Base-by-base conservation (phyloP, 2,888 invertebrate species). In the Gandaritis pyraliata region DNA sequence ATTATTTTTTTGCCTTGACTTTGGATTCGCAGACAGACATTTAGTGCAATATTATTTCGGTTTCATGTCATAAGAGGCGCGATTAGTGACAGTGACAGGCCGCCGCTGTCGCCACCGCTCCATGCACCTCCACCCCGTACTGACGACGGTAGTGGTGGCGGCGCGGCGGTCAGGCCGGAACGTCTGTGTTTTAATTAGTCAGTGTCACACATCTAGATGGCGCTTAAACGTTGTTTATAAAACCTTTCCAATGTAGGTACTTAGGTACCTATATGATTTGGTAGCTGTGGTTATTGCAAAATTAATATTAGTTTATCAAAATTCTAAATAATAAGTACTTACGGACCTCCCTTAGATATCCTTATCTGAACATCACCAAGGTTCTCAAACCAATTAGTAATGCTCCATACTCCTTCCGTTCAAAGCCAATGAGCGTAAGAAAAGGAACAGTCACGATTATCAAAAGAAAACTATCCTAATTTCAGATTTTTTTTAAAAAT, bases 21-120 rank as follows among this genome's bases (percentile, higher is more conserved):
- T 82, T 82, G 86, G 87, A 88, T 88, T 87, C 88, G 84, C 87
- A 86, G 89, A 87, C 88, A 86, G 89, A 87, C 88, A 82, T 86
- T 87, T 86, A 81, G 83, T 81, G 82, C 81, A 77, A 79, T 78
- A 82, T 83, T 81, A 83, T 81, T 83, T 82, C 76, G 76, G 79
- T 78, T 73, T 73, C 76, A 73, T 78, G 72, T 79, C 78, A 76
- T 77, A 76, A 74, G 73, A 75, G 79, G 81, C 80, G 83, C 83
- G 78, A 60, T 47, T 47, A 61, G 55, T 58, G 61, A 64, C 65
- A 61, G 55, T 58, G 61, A 64, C 65, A 51, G 56, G 56, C 43
- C 46, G 68, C 51, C 58, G 58, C 54, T 12, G 41, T n/a, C 12
- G 39, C 50, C 50, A 49, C 39, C 30, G 36, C 36, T 11, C 18